Conservation (phyloP, 2,888 invertebrate genomes). For the Neria commutata region DNA sequence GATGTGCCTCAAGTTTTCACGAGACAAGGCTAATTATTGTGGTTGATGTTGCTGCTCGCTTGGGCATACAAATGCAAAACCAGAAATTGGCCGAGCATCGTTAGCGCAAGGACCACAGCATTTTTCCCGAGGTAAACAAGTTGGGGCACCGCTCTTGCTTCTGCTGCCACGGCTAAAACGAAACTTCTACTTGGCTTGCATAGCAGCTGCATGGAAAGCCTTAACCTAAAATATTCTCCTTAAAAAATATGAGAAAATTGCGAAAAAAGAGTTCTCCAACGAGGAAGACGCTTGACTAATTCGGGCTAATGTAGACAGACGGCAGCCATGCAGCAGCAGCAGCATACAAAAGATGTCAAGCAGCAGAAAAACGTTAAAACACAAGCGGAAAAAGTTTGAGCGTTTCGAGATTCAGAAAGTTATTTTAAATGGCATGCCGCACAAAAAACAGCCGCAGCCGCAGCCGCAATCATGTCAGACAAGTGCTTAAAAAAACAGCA, state of each 20-base stretch:
- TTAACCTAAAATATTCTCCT: too few species aligned
- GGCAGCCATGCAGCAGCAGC: background rate
- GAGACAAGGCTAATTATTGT: too few species aligned
- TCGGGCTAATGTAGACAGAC: background rate
- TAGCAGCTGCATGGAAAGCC: conserved; percentile 10
- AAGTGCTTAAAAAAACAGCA: too few species aligned
- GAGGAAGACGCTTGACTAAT: background rate
- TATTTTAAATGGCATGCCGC: conserved; percentile 20
- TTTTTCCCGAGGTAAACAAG: too few species aligned
- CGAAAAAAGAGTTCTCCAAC: too few species aligned
- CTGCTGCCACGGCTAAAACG: conserved; percentile 23
- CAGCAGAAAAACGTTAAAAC: background rate
- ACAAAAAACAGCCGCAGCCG: background rate
- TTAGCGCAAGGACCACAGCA: too few species aligned
- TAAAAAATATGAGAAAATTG: conserved; percentile 35
- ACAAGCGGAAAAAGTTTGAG: background rate
- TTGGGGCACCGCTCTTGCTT: conserved; percentile 39
- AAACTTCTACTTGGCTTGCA: conserved; percentile 18
- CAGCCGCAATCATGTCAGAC: background rate
- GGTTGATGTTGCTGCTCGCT: background rate
- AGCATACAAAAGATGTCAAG: conserved; percentile 6
- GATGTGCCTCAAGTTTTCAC: conserved; percentile 18
- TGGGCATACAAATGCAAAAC: background rate
- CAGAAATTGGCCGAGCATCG: too few species aligned
- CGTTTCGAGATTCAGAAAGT: background rate